These are phyloP conservation scores for Indri indri DNA, from an alignment of 2,113 vertebrate species.

Conservation along the genomic window DNA sequence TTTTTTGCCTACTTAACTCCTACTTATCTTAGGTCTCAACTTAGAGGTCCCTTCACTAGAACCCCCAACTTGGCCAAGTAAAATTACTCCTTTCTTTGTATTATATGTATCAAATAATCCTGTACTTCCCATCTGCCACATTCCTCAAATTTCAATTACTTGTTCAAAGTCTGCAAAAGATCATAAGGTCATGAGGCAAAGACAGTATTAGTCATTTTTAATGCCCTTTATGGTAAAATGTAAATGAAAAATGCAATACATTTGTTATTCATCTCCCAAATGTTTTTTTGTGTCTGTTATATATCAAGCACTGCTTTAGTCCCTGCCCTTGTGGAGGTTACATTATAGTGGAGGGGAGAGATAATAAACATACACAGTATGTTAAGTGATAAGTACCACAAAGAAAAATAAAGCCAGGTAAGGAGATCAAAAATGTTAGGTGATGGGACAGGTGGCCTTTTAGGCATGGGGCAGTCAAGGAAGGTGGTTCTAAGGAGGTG, in stretches of 20 bases:
- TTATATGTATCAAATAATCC: not conserved
- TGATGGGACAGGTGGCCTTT: not conserved
- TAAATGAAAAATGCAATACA: not conserved
- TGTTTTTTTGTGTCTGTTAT: not conserved
- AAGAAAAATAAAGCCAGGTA: not conserved
- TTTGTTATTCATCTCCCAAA: not conserved
- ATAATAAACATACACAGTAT: rapidly evolving
- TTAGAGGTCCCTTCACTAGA: not conserved
- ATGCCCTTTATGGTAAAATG: not conserved
- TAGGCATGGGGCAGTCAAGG: not conserved
- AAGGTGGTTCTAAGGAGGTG: not conserved
- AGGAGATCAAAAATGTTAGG: not conserved
- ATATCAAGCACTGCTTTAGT: not conserved
- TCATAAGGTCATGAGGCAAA: not conserved
- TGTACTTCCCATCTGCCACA: not conserved
- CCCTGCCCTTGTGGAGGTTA: not conserved
- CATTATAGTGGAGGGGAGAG: not conserved
- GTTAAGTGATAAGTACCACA: not conserved
- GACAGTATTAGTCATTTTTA: not conserved
- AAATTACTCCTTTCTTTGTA: not conserved
- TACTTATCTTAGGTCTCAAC: not conserved
- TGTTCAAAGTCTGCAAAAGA: not conserved
- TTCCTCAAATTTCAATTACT: not conserved
- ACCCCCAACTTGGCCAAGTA: not conserved
- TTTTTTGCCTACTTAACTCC: not conserved